Conservation (phyloP, 2,113 vertebrate genomes). For the Australoheros scitulus region DNA sequence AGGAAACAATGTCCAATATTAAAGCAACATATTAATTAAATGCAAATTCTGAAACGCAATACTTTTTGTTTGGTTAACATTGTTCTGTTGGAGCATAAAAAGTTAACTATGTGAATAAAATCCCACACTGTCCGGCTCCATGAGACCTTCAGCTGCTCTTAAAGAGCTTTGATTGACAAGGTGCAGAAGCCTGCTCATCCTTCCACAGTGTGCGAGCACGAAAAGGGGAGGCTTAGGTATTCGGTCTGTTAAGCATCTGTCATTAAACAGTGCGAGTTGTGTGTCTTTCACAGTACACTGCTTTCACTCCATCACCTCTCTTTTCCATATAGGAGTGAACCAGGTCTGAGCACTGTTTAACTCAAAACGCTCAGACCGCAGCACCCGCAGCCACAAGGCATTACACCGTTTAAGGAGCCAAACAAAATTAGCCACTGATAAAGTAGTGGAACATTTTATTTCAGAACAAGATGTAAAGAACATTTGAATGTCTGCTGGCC, state of each 20-base stretch:
- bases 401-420: not conserved
- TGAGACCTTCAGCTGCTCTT: conserved; percentile 44
- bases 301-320: conserved; percentile 44
- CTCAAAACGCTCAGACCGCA: not conserved
- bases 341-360: conserved; percentile 2
- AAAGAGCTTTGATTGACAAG: conserved; percentile 55
- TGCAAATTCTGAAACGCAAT: not conserved
- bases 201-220: conserved; percentile 4
- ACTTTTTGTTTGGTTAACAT: conserved; percentile 2
- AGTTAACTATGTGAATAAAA: conserved; percentile 31
- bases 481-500: not conserved
- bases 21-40: not conserved
- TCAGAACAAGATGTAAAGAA: not conserved
- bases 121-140: not conserved
- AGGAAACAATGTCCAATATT: not conserved
- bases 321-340: conserved; percentile 15
- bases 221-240: conserved; percentile 53
- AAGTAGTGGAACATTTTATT: not conserved
- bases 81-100: not conserved
- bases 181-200: conserved; percentile 39
- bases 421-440: not conserved
- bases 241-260: conserved; percentile 73
- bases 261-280: conserved; percentile 62
- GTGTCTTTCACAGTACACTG: conserved; percentile 60
- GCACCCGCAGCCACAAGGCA: not conserved